Evolutionary conservation across 1,140 invertebrate genomes (phyloP), one percentile per base, ranked within the genome.

Genomic region (Brachionus koreanus): DNA sequence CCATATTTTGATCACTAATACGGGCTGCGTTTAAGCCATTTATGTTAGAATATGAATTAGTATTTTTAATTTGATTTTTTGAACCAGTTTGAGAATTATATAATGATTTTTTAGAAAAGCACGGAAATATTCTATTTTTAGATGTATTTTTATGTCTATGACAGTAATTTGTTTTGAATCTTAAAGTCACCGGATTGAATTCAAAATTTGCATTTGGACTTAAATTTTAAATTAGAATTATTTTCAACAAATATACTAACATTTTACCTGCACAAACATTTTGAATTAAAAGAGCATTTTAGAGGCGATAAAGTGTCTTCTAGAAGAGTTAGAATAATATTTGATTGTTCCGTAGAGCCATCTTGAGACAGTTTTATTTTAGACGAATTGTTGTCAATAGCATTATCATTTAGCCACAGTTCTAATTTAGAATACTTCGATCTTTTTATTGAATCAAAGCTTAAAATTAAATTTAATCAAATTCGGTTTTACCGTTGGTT

Each of bases 321-420:
- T 46, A 74, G 46, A 0, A 74, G 25, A 74, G 69, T 74, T 13
- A 46, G 25, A 46, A 74, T 74, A 25, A 74, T 74, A 46, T 74
- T 74, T 5, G n/a, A 25, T 74, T 29, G 33, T 13, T 74, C 39
- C 0, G 39, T 46, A 23, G 16, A 23, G 4, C 25, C 25, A 46
- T 46, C 69, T 25, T 74, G 37, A 46, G 69, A 46, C 4, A 74
- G 25, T 33, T 74, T 74, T 72, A 42, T 39, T 25, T 23, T 35
- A 3, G 76, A 42, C 16, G 76, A 16, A 52, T 9, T 33, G 33
- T 9, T 61, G 10, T 79, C 76, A 19, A 9, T 61, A 10, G 49
- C n/a, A 61, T 61, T 65, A 52, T 65, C 76, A 16, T 79, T 79
- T 16, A 79, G 29, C 76, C 76, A 79, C 10, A 79, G n/a, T 43